Base-by-base conservation (phyloP, 2,113 vertebrate genomes). In the Paracyprichromis sp. region DNA sequence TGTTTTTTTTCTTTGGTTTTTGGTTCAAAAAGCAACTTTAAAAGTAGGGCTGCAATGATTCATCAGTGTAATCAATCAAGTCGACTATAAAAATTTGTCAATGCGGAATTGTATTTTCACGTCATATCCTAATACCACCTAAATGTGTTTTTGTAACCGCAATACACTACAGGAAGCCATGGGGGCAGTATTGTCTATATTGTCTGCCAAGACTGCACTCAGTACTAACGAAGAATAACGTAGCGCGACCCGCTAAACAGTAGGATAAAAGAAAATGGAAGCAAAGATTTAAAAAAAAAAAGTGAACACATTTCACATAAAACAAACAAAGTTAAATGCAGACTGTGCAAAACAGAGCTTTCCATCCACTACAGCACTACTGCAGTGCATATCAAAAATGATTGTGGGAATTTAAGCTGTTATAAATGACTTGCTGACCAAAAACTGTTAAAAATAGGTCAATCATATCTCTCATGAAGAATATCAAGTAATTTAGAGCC, bases 191-290 rank as follows among this genome's bases (percentile, higher is more conserved):
- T 71, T 40, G 36, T 21, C 5, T 43, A 14, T 24, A 6, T 43
- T 14, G n/a, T 71, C 36, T 71, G 8, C 36, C n/a, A 71, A 43
- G 36, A 71, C 66, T 66, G 19, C 34, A 13, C 34, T 66, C 34
- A 66, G 7, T 8, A 38, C 36, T 71, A 40, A 40, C 7, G n/a
- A 43, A 71, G 63, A 43, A 71, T 40, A 71, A 71, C 3, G 1
- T 71, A 14, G 7, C 1, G 0, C 2, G 2, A 71, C 19, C 9
- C 0, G 0, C 7, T 4, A 71, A 69, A 71, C 3, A 73, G 13
- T 9, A 24, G 8, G 66, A 45, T 24, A 24, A 73, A 73, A 45
- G 38, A 43, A 73, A 43, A 43, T 43, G n/a, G 12, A 71, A 66
- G 7, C 3, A 9, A 24, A 71, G 66, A 71, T 40, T 24, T 0